These are phyloP conservation scores for Danio aesculapii DNA, from an alignment of 2,797 vertebrate species.

Conservation along the genomic window DNA sequence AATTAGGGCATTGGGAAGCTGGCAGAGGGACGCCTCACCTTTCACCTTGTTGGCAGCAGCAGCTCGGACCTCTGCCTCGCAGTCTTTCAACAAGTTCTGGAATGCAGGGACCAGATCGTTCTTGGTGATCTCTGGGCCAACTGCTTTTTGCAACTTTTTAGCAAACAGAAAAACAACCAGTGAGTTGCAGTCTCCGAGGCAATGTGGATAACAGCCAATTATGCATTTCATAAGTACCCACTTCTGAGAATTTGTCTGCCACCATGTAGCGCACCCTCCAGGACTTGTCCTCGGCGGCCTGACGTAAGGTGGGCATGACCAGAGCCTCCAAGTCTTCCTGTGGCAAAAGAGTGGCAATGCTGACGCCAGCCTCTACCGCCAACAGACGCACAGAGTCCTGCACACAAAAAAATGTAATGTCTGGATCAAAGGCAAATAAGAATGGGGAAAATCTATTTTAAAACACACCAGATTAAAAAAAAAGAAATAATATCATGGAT, in stretches of 20 bases:
- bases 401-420: conserved; percentile 3
- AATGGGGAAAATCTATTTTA: too few species aligned
- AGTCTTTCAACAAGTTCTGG: conserved; percentile 88
- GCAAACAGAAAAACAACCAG: conserved; percentile 9
- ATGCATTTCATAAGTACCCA: conserved; percentile 57
- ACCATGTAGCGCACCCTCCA: conserved; percentile 92
- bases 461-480: too few species aligned
- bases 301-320: conserved; percentile 89
- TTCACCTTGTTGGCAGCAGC: conserved; percentile 89
- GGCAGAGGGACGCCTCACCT: conserved; percentile 69
- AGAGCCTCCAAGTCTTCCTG: conserved; percentile 88
- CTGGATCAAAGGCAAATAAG: neutral
- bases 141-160: conserved; percentile 85
- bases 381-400: conserved; percentile 90
- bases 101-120: conserved; percentile 88
- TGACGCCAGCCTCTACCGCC: conserved; percentile 91
- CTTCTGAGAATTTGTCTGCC: conserved; percentile 89
- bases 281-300: conserved; percentile 88
- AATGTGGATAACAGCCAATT: neutral
- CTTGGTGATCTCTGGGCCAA: conserved; percentile 88
- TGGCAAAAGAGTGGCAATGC: conserved; percentile 87
- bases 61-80: conserved; percentile 87
- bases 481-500: too few species aligned
- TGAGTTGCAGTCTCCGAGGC: neutral
- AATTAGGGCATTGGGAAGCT: neutral